Conservation (phyloP, 2,888 invertebrate species). For the Epirrhoe tristata region DNA sequence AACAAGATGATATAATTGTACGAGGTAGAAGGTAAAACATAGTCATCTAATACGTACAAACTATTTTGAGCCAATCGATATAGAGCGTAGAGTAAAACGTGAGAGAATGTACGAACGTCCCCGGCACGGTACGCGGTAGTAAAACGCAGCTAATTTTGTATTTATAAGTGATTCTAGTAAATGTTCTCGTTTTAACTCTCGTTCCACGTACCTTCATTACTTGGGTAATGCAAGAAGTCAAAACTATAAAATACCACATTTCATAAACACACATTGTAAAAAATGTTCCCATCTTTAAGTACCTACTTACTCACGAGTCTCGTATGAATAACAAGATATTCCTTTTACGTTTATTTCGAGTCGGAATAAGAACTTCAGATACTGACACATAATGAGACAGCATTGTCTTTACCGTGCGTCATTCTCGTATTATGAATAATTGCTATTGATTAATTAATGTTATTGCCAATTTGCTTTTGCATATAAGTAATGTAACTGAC, state of each 20-base stretch:
- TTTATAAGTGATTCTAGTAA: conserved; percentile 24
- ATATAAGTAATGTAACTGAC: conserved; percentile 4
- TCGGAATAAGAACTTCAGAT: neutral
- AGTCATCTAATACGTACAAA: neutral
- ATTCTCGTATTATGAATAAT: neutral
- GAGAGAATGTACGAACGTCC: conserved; percentile 30
- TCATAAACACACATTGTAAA: neutral
- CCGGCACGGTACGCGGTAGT: conserved; percentile 15
- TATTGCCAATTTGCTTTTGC: neutral
- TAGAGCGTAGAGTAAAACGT: conserved; percentile 18
- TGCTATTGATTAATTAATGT: neutral
- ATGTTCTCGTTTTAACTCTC: neutral
- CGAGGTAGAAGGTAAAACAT: neutral
- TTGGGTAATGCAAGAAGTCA: neutral
- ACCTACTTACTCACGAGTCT: neutral
- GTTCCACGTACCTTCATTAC: neutral
- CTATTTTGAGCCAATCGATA: conserved; percentile 11
- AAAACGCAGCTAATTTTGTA: conserved; percentile 22
- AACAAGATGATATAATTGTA: neutral
- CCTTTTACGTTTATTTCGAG: neutral
- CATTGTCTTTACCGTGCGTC: neutral
- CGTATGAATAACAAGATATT: neutral
- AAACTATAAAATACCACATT: neutral
- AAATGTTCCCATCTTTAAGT: neutral
- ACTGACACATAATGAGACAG: neutral